A percentile compares a stretch with the other conserved stretches of the same genome.
phyloP scores from a whole-genome alignment of 2,888 invertebrate species.

The Campoletis raptor region DNA sequence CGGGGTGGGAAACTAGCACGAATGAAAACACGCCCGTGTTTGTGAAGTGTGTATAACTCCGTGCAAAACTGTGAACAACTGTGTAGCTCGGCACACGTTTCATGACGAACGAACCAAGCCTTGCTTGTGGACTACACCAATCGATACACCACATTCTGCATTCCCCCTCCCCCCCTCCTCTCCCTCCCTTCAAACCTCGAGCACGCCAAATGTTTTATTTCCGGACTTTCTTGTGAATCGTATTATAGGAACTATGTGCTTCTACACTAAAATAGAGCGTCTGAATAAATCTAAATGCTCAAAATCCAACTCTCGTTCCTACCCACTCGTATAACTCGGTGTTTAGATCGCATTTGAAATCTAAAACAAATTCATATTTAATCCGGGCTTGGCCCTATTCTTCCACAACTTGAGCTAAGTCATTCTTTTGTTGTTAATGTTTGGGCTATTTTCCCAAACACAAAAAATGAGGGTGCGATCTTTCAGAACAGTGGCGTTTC shows the following conservation, averaged over 20 bases:
- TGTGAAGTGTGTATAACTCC: constrained; percentile 35
- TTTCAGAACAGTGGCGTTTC: background rate
- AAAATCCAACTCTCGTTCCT: background rate
- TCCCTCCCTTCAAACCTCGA: constrained; percentile 19
- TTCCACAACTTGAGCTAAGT: background rate
- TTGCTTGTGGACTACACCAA: constrained; percentile 41
- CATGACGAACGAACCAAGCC: constrained; percentile 6
- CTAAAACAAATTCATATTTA: background rate
- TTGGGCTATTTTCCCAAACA: background rate
- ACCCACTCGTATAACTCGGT: background rate
- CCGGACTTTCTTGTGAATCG: background rate
- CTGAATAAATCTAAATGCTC: constrained; percentile 8
- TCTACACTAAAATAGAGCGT: background rate
- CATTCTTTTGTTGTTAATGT: background rate
- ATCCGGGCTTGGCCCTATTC: background rate
- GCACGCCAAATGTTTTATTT: constrained; percentile 58
- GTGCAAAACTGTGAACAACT: constrained; percentile 25
- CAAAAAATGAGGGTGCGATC: background rate
- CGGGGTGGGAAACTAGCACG: constrained; percentile 38
- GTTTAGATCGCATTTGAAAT: background rate
- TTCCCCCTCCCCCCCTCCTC: background rate
- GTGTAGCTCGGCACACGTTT: constrained; percentile 31
- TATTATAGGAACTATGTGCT: background rate
- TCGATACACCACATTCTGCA: constrained; percentile 60
- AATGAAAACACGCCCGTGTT: constrained; percentile 42